These are phyloP conservation scores for Antedon mediterranea DNA, from an alignment of 53 echinoderm and acorn worm species.

Conservation along the genomic window DNA sequence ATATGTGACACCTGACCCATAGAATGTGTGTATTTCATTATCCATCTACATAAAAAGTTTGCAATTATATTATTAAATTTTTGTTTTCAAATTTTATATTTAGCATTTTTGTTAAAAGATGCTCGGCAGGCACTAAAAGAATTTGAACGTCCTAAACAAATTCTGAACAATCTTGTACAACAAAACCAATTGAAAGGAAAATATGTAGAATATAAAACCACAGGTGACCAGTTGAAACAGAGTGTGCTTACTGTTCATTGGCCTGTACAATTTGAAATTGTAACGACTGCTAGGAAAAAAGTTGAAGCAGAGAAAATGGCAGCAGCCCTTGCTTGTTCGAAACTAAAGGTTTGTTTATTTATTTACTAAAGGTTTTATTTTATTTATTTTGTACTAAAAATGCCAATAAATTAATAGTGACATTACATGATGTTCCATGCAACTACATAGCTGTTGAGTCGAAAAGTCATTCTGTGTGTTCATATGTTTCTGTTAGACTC, in stretches of 20 bases:
- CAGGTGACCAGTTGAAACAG: neutral
- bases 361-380: no score
- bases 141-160: conserved; percentile 33
- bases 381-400: no score
- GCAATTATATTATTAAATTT: no score
- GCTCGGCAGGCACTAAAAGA: conserved; percentile 12
- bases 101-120: neutral
- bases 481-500: no score
- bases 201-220: neutral
- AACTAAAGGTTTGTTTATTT: conserved; percentile 48
- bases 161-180: conserved; percentile 28
- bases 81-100: no score
- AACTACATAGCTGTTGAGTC: no score
- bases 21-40: no score
- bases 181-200: neutral
- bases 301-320: conserved; percentile 56
- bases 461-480: no score
- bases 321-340: conserved; percentile 63
- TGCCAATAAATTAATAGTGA: no score
- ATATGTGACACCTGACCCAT: no score
- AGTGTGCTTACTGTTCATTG: conserved; percentile 37
- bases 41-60: no score
- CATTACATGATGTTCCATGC: no score
- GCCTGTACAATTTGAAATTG: conserved; percentile 49
- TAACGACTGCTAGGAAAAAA: conserved; percentile 40